A percentile compares a stretch with the other conserved stretches of the same genome.
Evolutionary conservation across 1,140 invertebrate species (phyloP).

Genomic region (Brachionus rubens): DNA sequence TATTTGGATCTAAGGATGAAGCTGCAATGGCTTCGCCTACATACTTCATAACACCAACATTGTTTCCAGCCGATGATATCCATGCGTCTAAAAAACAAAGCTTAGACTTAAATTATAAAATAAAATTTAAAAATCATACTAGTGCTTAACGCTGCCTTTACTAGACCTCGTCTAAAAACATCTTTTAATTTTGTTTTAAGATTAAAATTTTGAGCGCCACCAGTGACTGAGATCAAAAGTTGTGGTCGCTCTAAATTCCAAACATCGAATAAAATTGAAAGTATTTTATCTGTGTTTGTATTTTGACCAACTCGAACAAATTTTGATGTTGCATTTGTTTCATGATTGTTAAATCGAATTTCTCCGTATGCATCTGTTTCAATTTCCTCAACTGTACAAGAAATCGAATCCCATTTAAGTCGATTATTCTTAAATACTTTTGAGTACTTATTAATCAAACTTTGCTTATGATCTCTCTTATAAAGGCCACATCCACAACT

Average conservation of each 20-base stretch:
- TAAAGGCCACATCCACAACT: slow-evolving; percentile 3
- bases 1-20: slow-evolving; percentile 7
- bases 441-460: background rate
- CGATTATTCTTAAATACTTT: background rate
- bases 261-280: slow-evolving; percentile 55
- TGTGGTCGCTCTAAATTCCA: slow-evolving; percentile 59
- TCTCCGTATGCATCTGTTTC: slow-evolving; percentile 30
- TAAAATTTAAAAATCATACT: slow-evolving; percentile 48
- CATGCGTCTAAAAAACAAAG: slow-evolving; percentile 16
- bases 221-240: slow-evolving; percentile 61
- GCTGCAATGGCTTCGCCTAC: slow-evolving; percentile 32
- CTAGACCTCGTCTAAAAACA: slow-evolving; percentile 58
- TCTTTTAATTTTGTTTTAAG: slow-evolving; percentile 58
- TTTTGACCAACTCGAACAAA: slow-evolving; percentile 57
- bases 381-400: background rate
- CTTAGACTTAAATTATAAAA: too few relatives aligned
- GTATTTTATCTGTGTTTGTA: slow-evolving; percentile 53
- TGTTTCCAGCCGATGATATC: slow-evolving; percentile 31
- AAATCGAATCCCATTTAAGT: background rate
- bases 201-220: slow-evolving; percentile 60
- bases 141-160: slow-evolving; percentile 58
- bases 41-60: slow-evolving; percentile 42
- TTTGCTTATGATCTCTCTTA: background rate
- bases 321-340: slow-evolving; percentile 50
- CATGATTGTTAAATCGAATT: slow-evolving; percentile 19